These are phyloP conservation scores for Phycodurus eques DNA, from an alignment of 2,113 vertebrate species.

Conservation along the genomic window DNA sequence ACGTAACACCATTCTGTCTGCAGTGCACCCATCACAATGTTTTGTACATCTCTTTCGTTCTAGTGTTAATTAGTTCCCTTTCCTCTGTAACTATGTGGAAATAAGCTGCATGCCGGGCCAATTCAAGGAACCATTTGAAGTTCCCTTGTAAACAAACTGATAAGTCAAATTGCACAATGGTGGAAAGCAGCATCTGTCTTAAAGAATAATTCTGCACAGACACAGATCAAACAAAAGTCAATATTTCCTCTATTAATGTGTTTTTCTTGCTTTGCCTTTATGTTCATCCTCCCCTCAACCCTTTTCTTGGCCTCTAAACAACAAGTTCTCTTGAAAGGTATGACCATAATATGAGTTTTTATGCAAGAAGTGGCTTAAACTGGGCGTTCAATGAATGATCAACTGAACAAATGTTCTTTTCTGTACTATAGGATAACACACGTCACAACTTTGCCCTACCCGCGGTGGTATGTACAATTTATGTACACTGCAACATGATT, in stretches of 20 bases:
- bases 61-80: constrained; percentile 14
- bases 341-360: constrained; percentile 36
- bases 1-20: too few species aligned
- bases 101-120: neutral
- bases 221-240: constrained; percentile 21
- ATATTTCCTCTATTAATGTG: constrained; percentile 17
- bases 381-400: neutral
- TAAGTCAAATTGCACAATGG: neutral
- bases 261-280: constrained; percentile 55
- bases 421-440: constrained; percentile 69
- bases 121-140: constrained; percentile 1
- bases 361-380: too few species aligned
- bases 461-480: constrained; percentile 65
- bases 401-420: constrained; percentile 7
- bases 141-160: neutral
- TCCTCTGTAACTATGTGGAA: constrained; percentile 42
- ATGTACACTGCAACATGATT: neutral
- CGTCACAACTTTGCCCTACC: constrained; percentile 69
- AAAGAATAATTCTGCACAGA: constrained; percentile 8
- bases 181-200: neutral
- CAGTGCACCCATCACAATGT: too few species aligned
- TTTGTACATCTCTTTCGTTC: neutral
- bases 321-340: constrained; percentile 85
- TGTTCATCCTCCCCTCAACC: constrained; percentile 54
- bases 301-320: constrained; percentile 71